A percentile compares a stretch with the other conserved stretches of the same genome.
Conservation (phyloP, 1,140 invertebrate species). For the Matsumurasca onukii region DNA sequence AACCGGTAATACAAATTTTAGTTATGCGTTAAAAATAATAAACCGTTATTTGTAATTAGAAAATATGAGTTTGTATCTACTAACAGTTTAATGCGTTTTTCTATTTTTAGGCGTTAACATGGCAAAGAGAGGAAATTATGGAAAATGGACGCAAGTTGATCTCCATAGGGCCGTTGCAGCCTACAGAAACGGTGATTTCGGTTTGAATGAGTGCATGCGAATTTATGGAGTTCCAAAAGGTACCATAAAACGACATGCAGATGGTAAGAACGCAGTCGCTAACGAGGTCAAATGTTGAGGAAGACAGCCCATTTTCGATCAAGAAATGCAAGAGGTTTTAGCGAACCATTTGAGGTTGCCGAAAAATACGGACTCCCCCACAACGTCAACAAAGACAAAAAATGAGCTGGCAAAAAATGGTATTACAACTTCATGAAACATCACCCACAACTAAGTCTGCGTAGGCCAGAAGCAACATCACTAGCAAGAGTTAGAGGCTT, state of each 20-base stretch:
- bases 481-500: not conserved
- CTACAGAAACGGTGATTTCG: not conserved
- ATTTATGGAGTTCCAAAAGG: constrained; percentile 10
- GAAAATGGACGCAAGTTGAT: not conserved
- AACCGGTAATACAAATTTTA: not conserved
- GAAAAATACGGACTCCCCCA: too few species aligned
- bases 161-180: not conserved
- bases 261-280: not conserved
- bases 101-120: not conserved
- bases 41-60: not conserved
- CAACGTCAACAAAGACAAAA: not conserved
- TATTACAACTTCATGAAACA: not conserved
- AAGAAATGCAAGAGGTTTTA: too few species aligned
- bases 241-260: constrained; percentile 4
- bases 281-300: not conserved
- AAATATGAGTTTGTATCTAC: not conserved
- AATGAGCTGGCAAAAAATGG: constrained; percentile 2
- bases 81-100: too few species aligned
- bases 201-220: too few species aligned
- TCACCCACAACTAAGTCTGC: not conserved
- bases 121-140: constrained; percentile 9
- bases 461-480: not conserved
- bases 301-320: not conserved
- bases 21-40: not conserved
- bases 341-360: too few species aligned